Conservation (phyloP, 1,140 invertebrate genomes). For the Drosophila tsacasi region DNA sequence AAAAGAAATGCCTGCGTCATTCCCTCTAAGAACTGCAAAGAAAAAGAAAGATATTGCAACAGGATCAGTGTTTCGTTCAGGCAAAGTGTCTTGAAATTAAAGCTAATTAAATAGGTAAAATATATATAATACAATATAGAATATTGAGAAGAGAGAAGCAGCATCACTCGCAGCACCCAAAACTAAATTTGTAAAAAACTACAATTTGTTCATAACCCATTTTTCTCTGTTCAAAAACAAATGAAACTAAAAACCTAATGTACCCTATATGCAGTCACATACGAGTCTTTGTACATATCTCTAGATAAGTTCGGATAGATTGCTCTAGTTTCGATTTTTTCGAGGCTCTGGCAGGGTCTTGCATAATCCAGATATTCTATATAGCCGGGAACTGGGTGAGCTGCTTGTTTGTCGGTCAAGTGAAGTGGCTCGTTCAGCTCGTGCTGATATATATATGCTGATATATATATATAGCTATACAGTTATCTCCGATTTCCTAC, state of each 20-base stretch:
- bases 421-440: conserved; percentile 29
- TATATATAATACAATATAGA: too few relatives aligned
- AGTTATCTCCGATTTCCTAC: conserved; percentile 52
- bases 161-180: too few relatives aligned
- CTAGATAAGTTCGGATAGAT: conserved; percentile 28
- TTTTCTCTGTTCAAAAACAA: too few relatives aligned
- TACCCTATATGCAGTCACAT: neutral
- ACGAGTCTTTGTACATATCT: neutral
- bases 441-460: conserved; percentile 11
- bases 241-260: neutral
- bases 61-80: neutral
- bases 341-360: conserved; percentile 13
- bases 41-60: conserved; percentile 25
- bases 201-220: too few relatives aligned
- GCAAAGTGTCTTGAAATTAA: neutral
- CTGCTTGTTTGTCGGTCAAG: conserved; percentile 50
- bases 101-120: too few relatives aligned
- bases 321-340: conserved; percentile 35
- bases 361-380: conserved; percentile 49
- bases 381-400: conserved; percentile 43
- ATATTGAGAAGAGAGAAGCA: too few relatives aligned
- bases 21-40: conserved; percentile 79
- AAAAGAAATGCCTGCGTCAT: conserved; percentile 85
- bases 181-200: too few relatives aligned
- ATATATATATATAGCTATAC: conserved; percentile 13